phyloP scores from a whole-genome alignment of 2,797 vertebrate genomes.

The Calcarius lapponicus region DNA sequence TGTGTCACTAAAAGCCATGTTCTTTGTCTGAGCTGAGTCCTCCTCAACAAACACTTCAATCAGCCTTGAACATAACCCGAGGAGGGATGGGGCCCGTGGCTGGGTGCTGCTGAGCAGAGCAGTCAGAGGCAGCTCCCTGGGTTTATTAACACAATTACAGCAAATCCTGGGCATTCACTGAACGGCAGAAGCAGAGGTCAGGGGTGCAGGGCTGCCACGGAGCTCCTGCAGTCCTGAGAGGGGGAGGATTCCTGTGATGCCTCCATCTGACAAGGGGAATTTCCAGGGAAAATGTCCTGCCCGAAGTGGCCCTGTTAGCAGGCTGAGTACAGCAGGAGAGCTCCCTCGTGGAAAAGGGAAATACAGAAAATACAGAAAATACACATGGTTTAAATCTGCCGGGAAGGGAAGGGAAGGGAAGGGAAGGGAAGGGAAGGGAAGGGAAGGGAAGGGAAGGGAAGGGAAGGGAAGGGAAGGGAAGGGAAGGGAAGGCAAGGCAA shows the following conservation, averaged over 20 bases:
- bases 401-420: not conserved
- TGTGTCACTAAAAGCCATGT: not conserved
- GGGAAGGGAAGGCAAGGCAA: not conserved
- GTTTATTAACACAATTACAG: not conserved
- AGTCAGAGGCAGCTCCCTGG: not conserved
- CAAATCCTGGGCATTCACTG: not conserved
- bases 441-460: too few species aligned
- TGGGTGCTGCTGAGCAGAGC: not conserved
- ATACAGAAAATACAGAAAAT: not conserved
- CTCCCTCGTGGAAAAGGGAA: not conserved
- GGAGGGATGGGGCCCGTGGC: not conserved
- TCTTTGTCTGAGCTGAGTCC: not conserved
- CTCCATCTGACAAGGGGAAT: not conserved
- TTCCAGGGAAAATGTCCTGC: not conserved
- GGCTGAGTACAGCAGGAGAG: not conserved
- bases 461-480: too few species aligned
- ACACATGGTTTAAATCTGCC: not conserved
- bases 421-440: too few species aligned
- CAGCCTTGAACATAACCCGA: not conserved
- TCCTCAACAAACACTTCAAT: not conserved
- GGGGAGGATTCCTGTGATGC: rapidly evolving
- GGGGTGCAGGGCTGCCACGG: not conserved
- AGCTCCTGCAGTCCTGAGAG: not conserved
- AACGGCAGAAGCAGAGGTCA: not conserved
- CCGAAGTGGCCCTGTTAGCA: not conserved